Percentiles rank a stretch among this genome's conserved stretches.
Evolutionary conservation across 2,888 invertebrate genomes (phyloP).

Genomic region (Nomada flava): DNA sequence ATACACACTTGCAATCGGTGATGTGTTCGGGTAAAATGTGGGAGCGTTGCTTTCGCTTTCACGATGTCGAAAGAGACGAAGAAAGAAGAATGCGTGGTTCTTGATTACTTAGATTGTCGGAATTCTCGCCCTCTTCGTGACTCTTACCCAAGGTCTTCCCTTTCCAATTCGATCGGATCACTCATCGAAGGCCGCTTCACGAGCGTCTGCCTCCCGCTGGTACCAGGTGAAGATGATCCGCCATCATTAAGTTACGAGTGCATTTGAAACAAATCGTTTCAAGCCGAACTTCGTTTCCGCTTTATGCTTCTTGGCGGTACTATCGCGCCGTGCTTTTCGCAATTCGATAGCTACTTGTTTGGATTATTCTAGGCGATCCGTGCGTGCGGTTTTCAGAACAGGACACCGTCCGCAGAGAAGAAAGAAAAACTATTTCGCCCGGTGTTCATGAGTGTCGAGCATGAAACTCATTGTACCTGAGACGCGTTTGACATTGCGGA

Average conservation of each 20-base stretch:
- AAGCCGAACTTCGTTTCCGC: not conserved
- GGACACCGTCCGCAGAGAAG: not conserved
- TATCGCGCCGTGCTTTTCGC: too few relatives aligned
- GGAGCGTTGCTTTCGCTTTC: not conserved
- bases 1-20: not conserved
- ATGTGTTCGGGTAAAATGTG: not conserved
- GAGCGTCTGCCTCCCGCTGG: slow-evolving; percentile 26
- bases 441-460: slow-evolving; percentile 24
- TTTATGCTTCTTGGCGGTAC: not conserved
- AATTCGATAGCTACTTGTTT: not conserved
- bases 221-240: slow-evolving; percentile 12
- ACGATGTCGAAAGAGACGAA: slow-evolving; percentile 27
- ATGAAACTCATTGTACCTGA: slow-evolving; percentile 56
- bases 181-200: slow-evolving; percentile 73
- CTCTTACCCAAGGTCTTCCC: slow-evolving; percentile 82
- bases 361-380: too few relatives aligned
- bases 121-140: slow-evolving; percentile 78
- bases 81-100: slow-evolving; percentile 44
- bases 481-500: slow-evolving; percentile 68
- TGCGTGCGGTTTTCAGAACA: not conserved
- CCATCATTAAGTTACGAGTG: not conserved
- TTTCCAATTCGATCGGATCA: slow-evolving; percentile 79
- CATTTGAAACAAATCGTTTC: not conserved
- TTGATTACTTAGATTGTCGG: slow-evolving; percentile 50
- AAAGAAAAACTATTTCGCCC: slow-evolving; percentile 4